Evolutionary conservation across 1,140 invertebrate genomes (phyloP).

Genomic region (Orchestia grillus): DNA sequence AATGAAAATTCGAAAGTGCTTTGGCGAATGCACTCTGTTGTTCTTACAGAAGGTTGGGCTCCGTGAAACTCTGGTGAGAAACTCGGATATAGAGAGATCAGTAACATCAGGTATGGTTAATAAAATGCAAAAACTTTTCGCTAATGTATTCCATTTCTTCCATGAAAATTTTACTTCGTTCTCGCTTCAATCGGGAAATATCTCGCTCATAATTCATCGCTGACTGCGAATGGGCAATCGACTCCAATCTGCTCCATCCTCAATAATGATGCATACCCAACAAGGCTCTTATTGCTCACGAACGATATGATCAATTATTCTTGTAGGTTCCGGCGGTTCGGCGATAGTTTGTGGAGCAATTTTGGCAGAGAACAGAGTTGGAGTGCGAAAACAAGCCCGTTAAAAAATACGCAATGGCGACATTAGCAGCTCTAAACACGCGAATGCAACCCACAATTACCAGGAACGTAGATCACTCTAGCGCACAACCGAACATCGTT

Average conservation of each 20-base stretch:
- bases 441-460: neutral
- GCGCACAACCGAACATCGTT: neutral
- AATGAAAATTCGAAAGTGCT: too few species aligned
- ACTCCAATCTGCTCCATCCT: too few species aligned
- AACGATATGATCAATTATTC: neutral
- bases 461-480: neutral
- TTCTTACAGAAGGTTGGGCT: too few species aligned
- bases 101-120: too few species aligned
- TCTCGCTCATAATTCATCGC: neutral
- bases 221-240: neutral
- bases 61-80: too few species aligned
- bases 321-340: neutral
- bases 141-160: neutral
- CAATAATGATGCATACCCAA: neutral
- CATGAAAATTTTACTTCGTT: neutral
- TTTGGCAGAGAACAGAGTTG: neutral
- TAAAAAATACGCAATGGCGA: neutral
- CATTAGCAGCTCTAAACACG: neutral
- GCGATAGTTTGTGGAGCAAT: neutral
- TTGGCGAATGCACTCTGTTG: too few species aligned
- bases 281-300: neutral
- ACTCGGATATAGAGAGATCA: too few species aligned
- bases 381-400: neutral
- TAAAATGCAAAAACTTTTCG: neutral
- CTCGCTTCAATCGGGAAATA: neutral